Evolutionary conservation across 2,113 vertebrate species (phyloP).

Genomic region (Crotalus horridus): DNA sequence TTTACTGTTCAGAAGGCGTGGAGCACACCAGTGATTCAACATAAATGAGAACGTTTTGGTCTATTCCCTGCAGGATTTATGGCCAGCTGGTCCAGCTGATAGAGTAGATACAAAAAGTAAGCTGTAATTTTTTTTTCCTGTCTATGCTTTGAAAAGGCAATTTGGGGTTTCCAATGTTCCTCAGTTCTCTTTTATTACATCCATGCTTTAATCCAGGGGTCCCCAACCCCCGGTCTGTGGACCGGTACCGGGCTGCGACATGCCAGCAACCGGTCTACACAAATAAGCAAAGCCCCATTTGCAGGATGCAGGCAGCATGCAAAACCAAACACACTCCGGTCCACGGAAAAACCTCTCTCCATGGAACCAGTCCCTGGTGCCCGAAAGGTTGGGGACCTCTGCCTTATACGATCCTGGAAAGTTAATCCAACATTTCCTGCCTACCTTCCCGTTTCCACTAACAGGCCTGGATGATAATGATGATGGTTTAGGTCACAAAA

Average conservation of each 20-base stretch:
- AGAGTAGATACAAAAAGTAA: not conserved
- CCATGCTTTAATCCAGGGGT: not conserved
- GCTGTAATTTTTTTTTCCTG: not conserved
- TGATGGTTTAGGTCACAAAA: not conserved
- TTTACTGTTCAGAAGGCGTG: not conserved
- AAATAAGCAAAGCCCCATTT: too few relatives aligned
- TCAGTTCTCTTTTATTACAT: not conserved
- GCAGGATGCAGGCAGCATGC: too few relatives aligned
- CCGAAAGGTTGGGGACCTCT: too few relatives aligned
- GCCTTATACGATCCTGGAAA: not conserved
- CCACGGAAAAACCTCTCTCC: too few relatives aligned
- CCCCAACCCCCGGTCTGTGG: too few relatives aligned
- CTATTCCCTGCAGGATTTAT: constrained; percentile 7
- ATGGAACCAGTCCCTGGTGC: too few relatives aligned
- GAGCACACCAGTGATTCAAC: not conserved
- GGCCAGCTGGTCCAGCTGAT: not conserved
- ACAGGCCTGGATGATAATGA: not conserved
- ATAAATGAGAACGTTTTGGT: constrained; percentile 8
- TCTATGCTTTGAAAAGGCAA: not conserved
- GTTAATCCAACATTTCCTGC: not conserved
- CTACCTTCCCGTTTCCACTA: not conserved
- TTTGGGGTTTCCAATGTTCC: not conserved
- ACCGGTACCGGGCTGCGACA: too few relatives aligned
- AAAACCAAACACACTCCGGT: too few relatives aligned
- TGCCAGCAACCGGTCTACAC: too few relatives aligned